Percentiles rank a stretch among this genome's conserved stretches.
phyloP scores from a whole-genome alignment of 1,140 invertebrate genomes.

The Trichogramma pretiosum region DNA sequence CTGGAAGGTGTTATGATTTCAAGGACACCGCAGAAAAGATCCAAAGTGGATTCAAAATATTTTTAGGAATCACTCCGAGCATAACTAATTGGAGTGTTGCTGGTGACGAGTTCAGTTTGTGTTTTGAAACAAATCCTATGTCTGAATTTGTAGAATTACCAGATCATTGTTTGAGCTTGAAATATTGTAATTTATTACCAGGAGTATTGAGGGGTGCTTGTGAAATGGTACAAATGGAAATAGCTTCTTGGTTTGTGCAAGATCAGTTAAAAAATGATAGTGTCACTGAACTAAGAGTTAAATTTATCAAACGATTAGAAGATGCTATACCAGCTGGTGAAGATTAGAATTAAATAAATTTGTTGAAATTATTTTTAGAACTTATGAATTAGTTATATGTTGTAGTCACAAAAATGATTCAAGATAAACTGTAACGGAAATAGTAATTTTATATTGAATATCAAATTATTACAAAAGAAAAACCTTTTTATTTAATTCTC shows the following conservation, averaged over 20 bases:
- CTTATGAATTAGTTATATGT: slow-evolving; percentile 1
- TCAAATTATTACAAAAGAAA: too few relatives aligned
- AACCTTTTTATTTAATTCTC: not conserved
- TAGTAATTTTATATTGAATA: slow-evolving; percentile 1
- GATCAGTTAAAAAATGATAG: slow-evolving; percentile 94
- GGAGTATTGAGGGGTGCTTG: slow-evolving; percentile 89
- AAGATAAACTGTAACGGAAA: not conserved
- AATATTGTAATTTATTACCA: slow-evolving; percentile 91
- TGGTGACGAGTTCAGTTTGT: slow-evolving; percentile 93
- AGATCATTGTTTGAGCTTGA: slow-evolving; percentile 71
- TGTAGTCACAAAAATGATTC: slow-evolving; percentile 2
- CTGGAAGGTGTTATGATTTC: slow-evolving; percentile 87
- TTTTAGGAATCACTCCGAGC: slow-evolving; percentile 81
- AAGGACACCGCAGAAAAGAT: slow-evolving; percentile 96
- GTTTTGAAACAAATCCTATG: slow-evolving; percentile 90
- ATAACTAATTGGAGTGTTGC: slow-evolving; percentile 89
- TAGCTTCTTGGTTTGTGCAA: slow-evolving; percentile 75
- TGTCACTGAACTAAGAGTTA: slow-evolving; percentile 88
- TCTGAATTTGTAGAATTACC: slow-evolving; percentile 99
- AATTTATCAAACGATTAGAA: slow-evolving; percentile 91
- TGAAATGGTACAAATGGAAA: slow-evolving; percentile 88
- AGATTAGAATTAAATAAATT: slow-evolving; percentile 55
- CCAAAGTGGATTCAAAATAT: slow-evolving; percentile 79
- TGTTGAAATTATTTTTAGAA: not conserved
- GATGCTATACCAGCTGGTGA: slow-evolving; percentile 97